Percentiles rank a stretch among this genome's conserved stretches.
Conservation (phyloP, 2,797 vertebrate genomes). For the Capromys pilorides region DNA sequence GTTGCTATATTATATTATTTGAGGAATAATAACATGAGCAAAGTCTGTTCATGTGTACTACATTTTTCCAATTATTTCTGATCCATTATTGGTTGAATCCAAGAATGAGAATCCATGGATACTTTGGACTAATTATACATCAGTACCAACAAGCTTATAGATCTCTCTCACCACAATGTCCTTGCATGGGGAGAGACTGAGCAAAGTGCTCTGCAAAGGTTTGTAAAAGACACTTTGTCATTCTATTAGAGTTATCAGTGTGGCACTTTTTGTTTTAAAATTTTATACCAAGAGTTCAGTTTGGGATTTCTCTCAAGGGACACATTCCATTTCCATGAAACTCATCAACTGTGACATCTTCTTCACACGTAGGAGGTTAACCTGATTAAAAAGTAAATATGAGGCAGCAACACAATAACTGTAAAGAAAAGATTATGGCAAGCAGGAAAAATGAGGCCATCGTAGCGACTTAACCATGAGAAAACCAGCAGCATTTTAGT, state of each 20-base stretch:
- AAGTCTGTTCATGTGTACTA: neutral
- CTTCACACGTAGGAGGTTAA: neutral
- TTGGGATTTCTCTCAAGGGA: neutral
- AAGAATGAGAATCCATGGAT: neutral
- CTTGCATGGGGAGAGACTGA: neutral
- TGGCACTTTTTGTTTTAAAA: conserved; percentile 6
- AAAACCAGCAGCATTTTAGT: neutral
- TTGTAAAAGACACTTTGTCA: neutral
- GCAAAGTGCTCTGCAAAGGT: neutral
- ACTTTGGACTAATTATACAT: neutral
- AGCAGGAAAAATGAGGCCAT: neutral
- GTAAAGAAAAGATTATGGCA: neutral
- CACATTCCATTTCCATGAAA: neutral
- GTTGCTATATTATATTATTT: neutral
- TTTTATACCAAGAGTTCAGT: conserved; percentile 11
- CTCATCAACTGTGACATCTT: neutral
- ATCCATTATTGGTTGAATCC: neutral
- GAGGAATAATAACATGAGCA: neutral
- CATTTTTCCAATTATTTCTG: neutral
- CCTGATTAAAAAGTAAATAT: neutral
- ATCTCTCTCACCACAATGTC: neutral
- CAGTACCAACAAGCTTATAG: neutral
- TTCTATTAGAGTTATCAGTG: neutral
- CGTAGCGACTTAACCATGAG: neutral
- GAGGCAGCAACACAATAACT: neutral